Evolutionary conservation across 2,888 invertebrate genomes (phyloP).

Genomic region (Cephus pulcher): DNA sequence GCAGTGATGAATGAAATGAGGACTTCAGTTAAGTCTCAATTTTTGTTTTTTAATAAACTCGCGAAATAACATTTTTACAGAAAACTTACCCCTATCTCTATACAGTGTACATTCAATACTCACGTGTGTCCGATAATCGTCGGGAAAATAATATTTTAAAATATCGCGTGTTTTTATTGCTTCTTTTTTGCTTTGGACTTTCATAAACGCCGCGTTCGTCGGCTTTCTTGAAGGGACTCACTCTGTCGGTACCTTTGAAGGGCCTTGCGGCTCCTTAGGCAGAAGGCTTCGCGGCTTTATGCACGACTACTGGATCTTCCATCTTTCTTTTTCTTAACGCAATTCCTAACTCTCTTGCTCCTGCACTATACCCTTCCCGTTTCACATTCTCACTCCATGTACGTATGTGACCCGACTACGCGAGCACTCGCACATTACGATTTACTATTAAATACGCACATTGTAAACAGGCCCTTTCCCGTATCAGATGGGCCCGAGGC

Average conservation of each 20-base stretch:
- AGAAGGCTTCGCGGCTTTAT: conserved; percentile 1
- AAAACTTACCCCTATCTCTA: neutral
- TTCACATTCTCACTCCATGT: neutral
- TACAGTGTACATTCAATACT: neutral
- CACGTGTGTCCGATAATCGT: neutral
- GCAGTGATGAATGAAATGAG: no score
- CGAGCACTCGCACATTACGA: conserved; percentile 38
- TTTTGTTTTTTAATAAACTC: no score
- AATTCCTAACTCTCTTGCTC: neutral
- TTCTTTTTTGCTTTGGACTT: neutral
- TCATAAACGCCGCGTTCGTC: conserved; percentile 3
- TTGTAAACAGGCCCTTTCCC: conserved; percentile 58
- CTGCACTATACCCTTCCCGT: conserved; percentile 13
- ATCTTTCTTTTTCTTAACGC: neutral
- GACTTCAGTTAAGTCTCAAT: no score
- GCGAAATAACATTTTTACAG: neutral
- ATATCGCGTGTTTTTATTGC: neutral
- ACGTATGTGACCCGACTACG: neutral
- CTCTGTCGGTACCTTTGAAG: conserved; percentile 1
- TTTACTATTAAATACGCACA: conserved; percentile 63
- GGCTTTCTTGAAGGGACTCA: neutral
- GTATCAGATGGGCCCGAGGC: conserved; percentile 58
- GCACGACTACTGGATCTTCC: neutral
- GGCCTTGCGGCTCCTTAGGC: neutral
- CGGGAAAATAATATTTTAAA: neutral